Evolutionary conservation across 2,888 invertebrate genomes (phyloP).

Genomic region (Achlya flavicornis): DNA sequence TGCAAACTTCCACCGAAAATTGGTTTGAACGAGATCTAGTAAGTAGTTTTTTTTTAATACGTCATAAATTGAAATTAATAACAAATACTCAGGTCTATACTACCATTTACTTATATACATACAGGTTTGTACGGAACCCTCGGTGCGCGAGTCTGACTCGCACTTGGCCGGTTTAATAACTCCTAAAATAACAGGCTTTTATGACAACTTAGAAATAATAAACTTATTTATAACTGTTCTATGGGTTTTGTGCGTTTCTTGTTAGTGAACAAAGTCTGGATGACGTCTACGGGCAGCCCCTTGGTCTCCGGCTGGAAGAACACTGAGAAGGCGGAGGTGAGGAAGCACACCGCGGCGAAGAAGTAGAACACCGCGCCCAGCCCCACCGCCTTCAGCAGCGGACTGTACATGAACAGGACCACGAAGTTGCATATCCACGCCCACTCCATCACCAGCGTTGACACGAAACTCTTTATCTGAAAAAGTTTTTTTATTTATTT

Average conservation of each 20-base stretch:
- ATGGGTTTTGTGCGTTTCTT: slow-evolving; percentile 13
- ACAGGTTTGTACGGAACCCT: too few species aligned
- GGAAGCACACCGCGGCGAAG: slow-evolving; percentile 48
- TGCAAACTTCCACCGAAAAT: too few species aligned
- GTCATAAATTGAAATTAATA: too few species aligned
- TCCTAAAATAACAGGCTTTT: background rate
- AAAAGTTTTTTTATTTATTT: slow-evolving; percentile 25
- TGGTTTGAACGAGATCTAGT: too few species aligned
- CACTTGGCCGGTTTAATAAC: too few species aligned
- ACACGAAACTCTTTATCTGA: slow-evolving; percentile 56
- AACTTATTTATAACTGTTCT: background rate
- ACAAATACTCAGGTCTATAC: too few species aligned
- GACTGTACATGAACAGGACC: slow-evolving; percentile 54
- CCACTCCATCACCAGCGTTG: slow-evolving; percentile 61
- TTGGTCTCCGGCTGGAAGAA: slow-evolving; percentile 60
- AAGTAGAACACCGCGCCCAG: slow-evolving; percentile 58
- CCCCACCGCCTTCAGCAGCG: slow-evolving; percentile 45
- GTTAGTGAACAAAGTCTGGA: slow-evolving; percentile 48
- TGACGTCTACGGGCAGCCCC: slow-evolving; percentile 55
- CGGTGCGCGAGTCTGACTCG: too few species aligned
- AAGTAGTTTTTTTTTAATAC: too few species aligned
- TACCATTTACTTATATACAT: too few species aligned
- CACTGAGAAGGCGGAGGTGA: slow-evolving; percentile 41
- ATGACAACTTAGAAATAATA: background rate
- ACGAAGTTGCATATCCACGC: slow-evolving; percentile 56